Percentiles rank a stretch among this genome's conserved stretches.
Conservation (phyloP, 1,140 invertebrate species). For the Pachyrhynchus sulphureomaculatus region DNA sequence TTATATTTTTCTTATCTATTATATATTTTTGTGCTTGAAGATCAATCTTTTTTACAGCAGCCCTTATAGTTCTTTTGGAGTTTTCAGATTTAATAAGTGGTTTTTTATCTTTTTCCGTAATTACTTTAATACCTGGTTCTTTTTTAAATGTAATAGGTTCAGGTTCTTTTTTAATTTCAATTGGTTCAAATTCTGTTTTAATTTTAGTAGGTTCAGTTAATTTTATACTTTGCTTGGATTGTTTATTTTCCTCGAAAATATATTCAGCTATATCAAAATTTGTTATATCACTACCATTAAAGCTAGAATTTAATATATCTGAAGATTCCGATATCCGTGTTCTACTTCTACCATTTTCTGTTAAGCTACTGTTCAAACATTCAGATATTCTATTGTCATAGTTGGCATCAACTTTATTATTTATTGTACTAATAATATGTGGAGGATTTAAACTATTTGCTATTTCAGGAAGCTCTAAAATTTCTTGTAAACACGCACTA, state of each 20-base stretch:
- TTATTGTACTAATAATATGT: background rate
- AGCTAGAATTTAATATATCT: conserved; percentile 20
- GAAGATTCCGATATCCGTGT: background rate
- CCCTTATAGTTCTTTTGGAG: conserved; percentile 18
- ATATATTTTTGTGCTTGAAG: conserved; percentile 42
- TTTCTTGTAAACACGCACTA: background rate
- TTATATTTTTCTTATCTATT: conserved; percentile 29
- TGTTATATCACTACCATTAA: conserved; percentile 15
- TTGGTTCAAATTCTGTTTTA: background rate
- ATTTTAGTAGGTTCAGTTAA: background rate
- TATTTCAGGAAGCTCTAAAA: conserved; percentile 3
- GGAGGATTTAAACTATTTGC: background rate
- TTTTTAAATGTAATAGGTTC: too few species aligned
- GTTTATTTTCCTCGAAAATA: conserved; percentile 22
- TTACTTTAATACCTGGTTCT: too few species aligned
- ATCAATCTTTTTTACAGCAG: conserved; percentile 45
- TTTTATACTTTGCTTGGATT: conserved; percentile 3
- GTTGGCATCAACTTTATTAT: background rate
- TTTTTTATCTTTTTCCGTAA: too few species aligned
- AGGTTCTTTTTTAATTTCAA: too few species aligned
- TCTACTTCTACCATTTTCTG: background rate
- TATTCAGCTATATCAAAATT: conserved; percentile 33
- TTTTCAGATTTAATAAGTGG: background rate
- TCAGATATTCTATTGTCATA: background rate
- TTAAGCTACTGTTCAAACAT: background rate